Percentiles rank a stretch among this genome's conserved stretches.
These are phyloP conservation scores for Chanos chanos DNA, from an alignment of 2,797 vertebrate genomes.

Conservation along the genomic window DNA sequence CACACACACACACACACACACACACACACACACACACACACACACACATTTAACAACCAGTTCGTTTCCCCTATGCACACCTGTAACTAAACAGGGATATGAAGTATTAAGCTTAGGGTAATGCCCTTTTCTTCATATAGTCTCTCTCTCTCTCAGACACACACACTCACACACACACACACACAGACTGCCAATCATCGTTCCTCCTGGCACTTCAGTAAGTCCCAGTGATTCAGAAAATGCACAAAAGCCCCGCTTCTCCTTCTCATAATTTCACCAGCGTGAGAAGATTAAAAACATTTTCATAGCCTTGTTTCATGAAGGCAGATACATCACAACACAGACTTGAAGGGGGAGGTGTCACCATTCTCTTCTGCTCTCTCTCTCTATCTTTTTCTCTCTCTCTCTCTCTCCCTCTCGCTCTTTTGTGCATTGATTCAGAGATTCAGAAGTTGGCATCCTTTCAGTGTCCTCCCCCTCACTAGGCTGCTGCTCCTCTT, in stretches of 20 bases:
- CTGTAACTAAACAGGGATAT: too few species aligned
- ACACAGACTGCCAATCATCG: neutral
- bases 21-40: neutral
- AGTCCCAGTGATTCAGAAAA: conserved; percentile 50
- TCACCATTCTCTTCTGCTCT: neutral
- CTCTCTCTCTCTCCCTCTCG: neutral
- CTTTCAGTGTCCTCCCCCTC: conserved; percentile 58
- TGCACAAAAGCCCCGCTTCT: conserved; percentile 28
- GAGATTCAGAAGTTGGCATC: conserved; percentile 62
- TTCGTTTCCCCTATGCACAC: too few species aligned
- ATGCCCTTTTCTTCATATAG: too few species aligned
- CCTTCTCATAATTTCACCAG: conserved; percentile 51
- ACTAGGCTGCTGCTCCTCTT: conserved; percentile 52
- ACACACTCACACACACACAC: neutral
- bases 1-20: neutral
- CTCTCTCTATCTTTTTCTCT: neutral
- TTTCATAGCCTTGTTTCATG: conserved; percentile 48
- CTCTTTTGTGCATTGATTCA: conserved; percentile 57
- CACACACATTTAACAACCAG: too few species aligned
- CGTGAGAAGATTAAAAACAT: conserved; percentile 65
- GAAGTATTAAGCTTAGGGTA: too few species aligned
- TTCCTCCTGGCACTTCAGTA: conserved; percentile 35
- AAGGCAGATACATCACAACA: conserved; percentile 63
- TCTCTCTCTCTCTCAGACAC: neutral
- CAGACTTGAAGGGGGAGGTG: conserved; percentile 31